Evolutionary conservation across 2,113 vertebrate species (phyloP).

Genomic region (Stictonetta naevosa): DNA sequence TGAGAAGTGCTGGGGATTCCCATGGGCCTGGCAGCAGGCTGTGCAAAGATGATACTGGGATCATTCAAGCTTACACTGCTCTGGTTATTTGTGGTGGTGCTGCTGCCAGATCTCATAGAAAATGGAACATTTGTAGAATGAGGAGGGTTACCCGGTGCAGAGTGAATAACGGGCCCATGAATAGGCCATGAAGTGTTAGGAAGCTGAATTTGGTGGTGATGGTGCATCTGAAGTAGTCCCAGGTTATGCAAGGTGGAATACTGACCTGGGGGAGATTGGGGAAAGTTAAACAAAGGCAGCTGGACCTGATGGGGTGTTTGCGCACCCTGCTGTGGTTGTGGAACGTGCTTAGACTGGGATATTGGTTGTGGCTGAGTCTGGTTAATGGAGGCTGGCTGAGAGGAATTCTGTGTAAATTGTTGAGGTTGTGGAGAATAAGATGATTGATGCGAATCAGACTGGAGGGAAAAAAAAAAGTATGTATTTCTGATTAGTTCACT

Average conservation of each 20-base stretch:
- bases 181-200: conserved; percentile 92
- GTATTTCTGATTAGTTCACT: conserved; percentile 69
- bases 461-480: conserved; percentile 57
- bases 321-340: conserved; percentile 76
- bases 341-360: conserved; percentile 83
- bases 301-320: conserved; percentile 87
- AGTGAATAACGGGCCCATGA: conserved; percentile 88
- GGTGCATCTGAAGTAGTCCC: conserved; percentile 87
- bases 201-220: conserved; percentile 82
- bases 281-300: conserved; percentile 89
- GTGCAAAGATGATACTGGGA: conserved; percentile 99
- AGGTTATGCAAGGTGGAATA: conserved; percentile 88
- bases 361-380: conserved; percentile 84
- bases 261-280: conserved; percentile 87
- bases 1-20: conserved; percentile 83
- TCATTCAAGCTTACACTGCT: conserved; percentile 92
- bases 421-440: conserved; percentile 92
- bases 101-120: conserved; percentile 80
- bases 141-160: conserved; percentile 83
- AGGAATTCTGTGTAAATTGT: conserved; percentile 83
- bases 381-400: conserved; percentile 80
- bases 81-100: conserved; percentile 75
- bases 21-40: conserved; percentile 89
- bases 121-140: conserved; percentile 86
- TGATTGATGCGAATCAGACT: conserved; percentile 94